Conservation (phyloP, 2,797 vertebrate genomes). For the Muscicapa striata region DNA sequence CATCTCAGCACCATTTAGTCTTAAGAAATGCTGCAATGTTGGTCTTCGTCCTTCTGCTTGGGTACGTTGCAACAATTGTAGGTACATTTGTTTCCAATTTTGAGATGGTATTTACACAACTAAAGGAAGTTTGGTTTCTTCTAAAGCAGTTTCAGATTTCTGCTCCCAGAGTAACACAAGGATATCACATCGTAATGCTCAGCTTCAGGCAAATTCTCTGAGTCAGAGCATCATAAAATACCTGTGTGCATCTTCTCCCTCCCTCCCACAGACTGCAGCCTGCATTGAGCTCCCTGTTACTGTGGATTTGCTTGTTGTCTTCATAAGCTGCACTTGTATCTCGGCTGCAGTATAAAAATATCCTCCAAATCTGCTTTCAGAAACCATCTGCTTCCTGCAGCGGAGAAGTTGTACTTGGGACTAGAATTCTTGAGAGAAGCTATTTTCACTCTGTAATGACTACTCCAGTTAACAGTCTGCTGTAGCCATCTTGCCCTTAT, state of each 20-base stretch:
- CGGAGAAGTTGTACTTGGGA: neutral
- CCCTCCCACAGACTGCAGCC: neutral
- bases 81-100: neutral
- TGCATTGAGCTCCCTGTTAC: neutral
- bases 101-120: neutral
- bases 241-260: fast-evolving
- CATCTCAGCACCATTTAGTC: neutral
- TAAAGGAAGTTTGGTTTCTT: neutral
- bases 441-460: neutral
- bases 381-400: conserved; percentile 38
- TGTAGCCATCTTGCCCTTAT: neutral
- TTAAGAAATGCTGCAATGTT: neutral
- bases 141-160: neutral
- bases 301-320: fast-evolving
- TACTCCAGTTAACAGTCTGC: neutral
- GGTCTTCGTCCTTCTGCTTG: neutral
- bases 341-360: conserved; percentile 15
- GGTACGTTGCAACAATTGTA: fast-evolving
- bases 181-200: neutral
- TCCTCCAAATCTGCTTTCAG: neutral
- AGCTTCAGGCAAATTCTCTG: neutral
- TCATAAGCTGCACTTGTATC: neutral
- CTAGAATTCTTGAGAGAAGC: neutral
- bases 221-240: neutral
- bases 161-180: neutral